phyloP scores from a whole-genome alignment of 1,140 invertebrate species.

The Aculops lycopersici region DNA sequence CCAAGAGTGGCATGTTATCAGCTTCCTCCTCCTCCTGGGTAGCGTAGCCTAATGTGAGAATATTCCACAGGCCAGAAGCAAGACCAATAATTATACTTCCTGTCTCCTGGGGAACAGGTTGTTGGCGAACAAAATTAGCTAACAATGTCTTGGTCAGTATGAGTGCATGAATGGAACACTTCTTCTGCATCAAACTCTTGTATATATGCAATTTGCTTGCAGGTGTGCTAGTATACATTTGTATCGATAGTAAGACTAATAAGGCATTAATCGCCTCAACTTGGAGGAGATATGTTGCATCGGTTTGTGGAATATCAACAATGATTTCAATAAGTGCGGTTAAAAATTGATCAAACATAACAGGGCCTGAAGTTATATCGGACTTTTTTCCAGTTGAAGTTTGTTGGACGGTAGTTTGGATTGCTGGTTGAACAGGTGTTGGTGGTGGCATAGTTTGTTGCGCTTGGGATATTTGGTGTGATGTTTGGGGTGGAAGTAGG shows the following conservation, averaged over 20 bases:
- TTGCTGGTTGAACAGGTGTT: background rate
- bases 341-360: conserved; percentile 10
- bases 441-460: background rate
- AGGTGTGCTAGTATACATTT: conserved; percentile 38
- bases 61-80: conserved; percentile 46
- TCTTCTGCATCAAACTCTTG: conserved; percentile 19
- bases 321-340: conserved; percentile 32
- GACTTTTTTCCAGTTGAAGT: conserved; percentile 1
- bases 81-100: conserved; percentile 51
- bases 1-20: conserved; percentile 28
- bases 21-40: conserved; percentile 18
- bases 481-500: background rate
- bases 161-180: conserved; percentile 28
- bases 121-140: conserved; percentile 39
- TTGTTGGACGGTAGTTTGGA: no score
- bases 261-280: conserved; percentile 56
- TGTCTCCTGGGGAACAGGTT: conserved; percentile 29
- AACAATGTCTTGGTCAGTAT: conserved; percentile 38
- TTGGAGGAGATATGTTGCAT: conserved; percentile 55
- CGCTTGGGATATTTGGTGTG: background rate
- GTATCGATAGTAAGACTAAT: conserved; percentile 49
- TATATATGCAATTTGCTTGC: conserved; percentile 30
- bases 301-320: conserved; percentile 38
- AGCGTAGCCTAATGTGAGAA: conserved; percentile 28
- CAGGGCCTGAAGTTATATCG: background rate